phyloP scores from a whole-genome alignment of 2,888 invertebrate species.

The Chydorus sphaericus region DNA sequence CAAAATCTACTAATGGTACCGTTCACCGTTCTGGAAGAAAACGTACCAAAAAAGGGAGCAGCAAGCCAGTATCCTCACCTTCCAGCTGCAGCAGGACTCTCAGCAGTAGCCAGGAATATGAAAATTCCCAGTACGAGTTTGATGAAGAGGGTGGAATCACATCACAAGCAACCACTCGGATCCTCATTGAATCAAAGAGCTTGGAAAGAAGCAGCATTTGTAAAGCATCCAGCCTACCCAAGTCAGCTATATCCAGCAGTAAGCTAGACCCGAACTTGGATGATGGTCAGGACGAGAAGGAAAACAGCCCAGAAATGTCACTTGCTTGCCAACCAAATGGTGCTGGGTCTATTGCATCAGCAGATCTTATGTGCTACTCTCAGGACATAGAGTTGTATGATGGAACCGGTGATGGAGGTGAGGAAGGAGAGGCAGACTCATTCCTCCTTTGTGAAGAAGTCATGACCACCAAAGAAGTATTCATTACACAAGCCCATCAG shows the following conservation, averaged over 20 bases:
- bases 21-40: no score
- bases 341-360: not conserved
- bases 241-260: no score
- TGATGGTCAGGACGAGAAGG: constrained; percentile 6
- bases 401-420: not conserved
- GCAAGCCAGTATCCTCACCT: not conserved
- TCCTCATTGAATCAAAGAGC: constrained; percentile 1
- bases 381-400: not conserved
- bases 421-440: not conserved
- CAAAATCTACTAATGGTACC: no score
- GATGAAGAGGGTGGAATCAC: not conserved
- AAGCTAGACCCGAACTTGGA: no score
- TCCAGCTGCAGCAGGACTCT: not conserved
- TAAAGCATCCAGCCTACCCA: no score
- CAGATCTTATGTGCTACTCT: not conserved
- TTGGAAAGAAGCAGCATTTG: not conserved
- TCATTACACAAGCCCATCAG: constrained; percentile 5
- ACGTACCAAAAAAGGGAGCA: not conserved
- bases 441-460: constrained; percentile 10
- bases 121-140: no score
- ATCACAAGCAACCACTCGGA: not conserved
- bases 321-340: not conserved
- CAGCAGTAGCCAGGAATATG: not conserved
- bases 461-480: constrained; percentile 6
- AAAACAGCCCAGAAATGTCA: constrained; percentile 5